Percentiles rank a stretch among this genome's conserved stretches.
These are phyloP conservation scores for Oryctolagus cuniculus DNA, from an alignment of 2,113 vertebrate species.

Conservation along the genomic window mOryCun1.1 NC_091441.1:88781001-88781500, in stretches of 20 bases:
- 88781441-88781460: neutral
- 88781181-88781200: neutral
- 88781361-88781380: too few relatives aligned
- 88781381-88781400: neutral
- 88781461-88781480: neutral
- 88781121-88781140: neutral
- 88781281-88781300: neutral
- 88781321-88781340: neutral
- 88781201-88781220: neutral
- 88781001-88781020: too few relatives aligned
- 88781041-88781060: neutral
- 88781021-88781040: neutral
- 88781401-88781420: conserved; percentile 22
- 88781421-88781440: neutral
- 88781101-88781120: neutral
- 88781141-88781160: neutral
- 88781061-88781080: neutral
- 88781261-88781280: neutral
- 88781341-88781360: neutral
- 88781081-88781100: neutral
- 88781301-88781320: conserved; percentile 18
- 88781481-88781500: neutral
- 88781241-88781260: neutral
- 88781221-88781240: neutral
- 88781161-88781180: conserved; percentile 32